These are phyloP conservation scores for Acropora yongei DNA, from an alignment of 64 coral and sea anemone genomes.

Conservation along the genomic window DNA sequence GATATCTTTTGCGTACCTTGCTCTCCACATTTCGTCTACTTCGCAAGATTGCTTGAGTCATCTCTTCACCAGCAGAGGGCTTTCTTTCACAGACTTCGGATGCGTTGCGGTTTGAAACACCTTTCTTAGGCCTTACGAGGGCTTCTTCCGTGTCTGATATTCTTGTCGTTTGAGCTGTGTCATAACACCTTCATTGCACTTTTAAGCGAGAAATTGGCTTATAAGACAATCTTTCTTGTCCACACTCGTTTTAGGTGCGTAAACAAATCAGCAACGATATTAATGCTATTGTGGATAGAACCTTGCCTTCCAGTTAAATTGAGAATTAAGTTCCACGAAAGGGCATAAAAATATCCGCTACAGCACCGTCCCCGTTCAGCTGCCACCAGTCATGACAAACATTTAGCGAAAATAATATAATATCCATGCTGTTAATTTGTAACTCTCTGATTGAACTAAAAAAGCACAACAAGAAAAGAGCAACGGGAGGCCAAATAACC, in stretches of 20 bases:
- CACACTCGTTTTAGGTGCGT: too few relatives aligned
- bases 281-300: too few relatives aligned
- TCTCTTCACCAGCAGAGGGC: not conserved
- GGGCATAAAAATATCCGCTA: too few relatives aligned
- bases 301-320: too few relatives aligned
- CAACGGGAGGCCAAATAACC: not conserved
- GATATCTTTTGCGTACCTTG: conserved; percentile 5
- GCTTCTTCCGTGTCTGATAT: not conserved
- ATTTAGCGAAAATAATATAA: too few relatives aligned
- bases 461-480: too few relatives aligned
- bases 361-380: too few relatives aligned
- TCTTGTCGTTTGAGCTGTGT: conserved; percentile 4
- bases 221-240: not conserved
- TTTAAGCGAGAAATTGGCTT: not conserved
- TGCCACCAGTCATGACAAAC: too few relatives aligned
- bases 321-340: too few relatives aligned
- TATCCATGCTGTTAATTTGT: too few relatives aligned
- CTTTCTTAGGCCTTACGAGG: not conserved
- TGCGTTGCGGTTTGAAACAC: not conserved
- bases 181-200: conserved; percentile 3
- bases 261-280: too few relatives aligned
- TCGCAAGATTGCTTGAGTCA: conserved; percentile 24
- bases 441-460: too few relatives aligned
- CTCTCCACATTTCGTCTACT: conserved; percentile 27
- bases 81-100: not conserved